Conservation (phyloP, 1,140 invertebrate species). For the Caenorhabditis briggsae region DNA sequence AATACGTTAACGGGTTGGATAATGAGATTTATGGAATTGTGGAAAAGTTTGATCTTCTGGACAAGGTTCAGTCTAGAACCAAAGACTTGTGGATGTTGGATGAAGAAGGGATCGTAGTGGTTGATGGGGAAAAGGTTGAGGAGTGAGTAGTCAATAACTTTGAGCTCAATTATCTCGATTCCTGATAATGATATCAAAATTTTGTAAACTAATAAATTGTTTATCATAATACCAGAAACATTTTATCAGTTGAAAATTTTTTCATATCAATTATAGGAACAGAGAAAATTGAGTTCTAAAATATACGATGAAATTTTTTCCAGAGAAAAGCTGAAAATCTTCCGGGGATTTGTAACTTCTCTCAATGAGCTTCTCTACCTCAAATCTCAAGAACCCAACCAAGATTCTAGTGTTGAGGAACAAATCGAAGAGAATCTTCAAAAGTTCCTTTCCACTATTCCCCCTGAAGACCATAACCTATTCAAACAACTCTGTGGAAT, state of each 20-base stretch:
- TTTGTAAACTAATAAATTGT: background rate
- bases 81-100: slow-evolving; percentile 16
- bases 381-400: background rate
- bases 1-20: slow-evolving; percentile 54
- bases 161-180: background rate
- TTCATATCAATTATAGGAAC: too few relatives aligned
- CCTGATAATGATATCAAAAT: background rate
- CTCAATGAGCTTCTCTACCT: background rate
- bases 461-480: background rate
- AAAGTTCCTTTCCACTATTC: background rate
- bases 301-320: too few relatives aligned
- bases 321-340: slow-evolving; percentile 4
- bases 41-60: background rate
- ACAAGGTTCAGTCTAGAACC: background rate
- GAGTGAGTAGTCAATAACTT: background rate
- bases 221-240: too few relatives aligned
- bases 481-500: slow-evolving; percentile 8
- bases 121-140: background rate
- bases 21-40: slow-evolving; percentile 53
- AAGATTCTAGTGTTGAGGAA: background rate
- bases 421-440: background rate
- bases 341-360: background rate
- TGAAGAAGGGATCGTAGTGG: background rate
- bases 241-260: too few relatives aligned
- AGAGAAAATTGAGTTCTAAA: too few relatives aligned